These are phyloP conservation scores for Apotomis betuletana DNA, from an alignment of 2,888 invertebrate species.

Conservation along the genomic window DNA sequence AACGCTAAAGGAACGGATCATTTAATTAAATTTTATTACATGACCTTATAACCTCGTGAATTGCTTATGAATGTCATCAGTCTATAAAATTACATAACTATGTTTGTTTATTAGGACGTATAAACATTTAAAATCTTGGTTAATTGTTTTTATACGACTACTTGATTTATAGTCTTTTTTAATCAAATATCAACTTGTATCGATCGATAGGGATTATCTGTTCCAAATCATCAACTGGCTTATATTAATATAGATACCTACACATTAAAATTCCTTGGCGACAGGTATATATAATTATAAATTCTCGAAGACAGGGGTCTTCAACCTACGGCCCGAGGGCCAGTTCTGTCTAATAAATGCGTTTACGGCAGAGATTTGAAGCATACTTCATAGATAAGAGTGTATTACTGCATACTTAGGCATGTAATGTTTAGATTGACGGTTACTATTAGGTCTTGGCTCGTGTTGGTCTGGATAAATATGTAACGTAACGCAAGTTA, in stretches of 20 bases:
- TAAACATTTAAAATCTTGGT: neutral
- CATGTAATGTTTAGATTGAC: neutral
- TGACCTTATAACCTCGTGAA: too few species aligned
- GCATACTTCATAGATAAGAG: too few species aligned
- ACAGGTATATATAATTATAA: neutral
- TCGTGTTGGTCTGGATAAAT: too few species aligned
- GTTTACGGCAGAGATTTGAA: neutral
- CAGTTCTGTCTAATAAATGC: neutral
- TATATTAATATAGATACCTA: neutral
- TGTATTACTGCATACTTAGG: neutral
- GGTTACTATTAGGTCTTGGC: neutral
- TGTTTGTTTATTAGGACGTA: neutral
- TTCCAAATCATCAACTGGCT: neutral
- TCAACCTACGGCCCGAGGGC: neutral
- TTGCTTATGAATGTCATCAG: too few species aligned
- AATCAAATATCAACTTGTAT: too few species aligned
- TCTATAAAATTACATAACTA: neutral
- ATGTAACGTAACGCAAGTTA: too few species aligned
- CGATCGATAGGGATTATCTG: neutral
- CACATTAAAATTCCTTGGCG: neutral
- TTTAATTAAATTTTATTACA: too few species aligned
- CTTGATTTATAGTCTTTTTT: too few species aligned
- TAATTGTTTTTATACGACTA: too few species aligned
- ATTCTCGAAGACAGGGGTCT: neutral
- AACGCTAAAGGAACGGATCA: too few species aligned